phyloP scores from a whole-genome alignment of 2,888 invertebrate species.

The Pseudolycoriella hygida region DNA sequence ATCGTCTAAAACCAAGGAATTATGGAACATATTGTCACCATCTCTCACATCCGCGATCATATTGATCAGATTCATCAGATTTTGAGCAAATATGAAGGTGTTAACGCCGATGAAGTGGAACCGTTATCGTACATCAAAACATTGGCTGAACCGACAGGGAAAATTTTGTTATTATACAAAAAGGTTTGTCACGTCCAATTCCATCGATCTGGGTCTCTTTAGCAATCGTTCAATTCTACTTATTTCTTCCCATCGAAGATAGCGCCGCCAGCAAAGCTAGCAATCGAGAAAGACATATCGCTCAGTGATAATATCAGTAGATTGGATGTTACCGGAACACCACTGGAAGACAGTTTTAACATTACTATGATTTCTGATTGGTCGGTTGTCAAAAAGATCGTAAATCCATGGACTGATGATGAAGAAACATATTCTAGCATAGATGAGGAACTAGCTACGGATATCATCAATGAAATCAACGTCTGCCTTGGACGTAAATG shows the following conservation, averaged over 20 bases:
- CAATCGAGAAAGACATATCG: too few relatives aligned
- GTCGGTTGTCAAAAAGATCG: neutral
- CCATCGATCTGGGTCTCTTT: neutral
- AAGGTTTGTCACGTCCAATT: too few relatives aligned
- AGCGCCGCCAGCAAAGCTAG: too few relatives aligned
- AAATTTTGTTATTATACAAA: conserved; percentile 13
- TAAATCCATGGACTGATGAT: conserved; percentile 18
- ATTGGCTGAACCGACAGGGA: conserved; percentile 10
- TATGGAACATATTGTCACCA: too few relatives aligned
- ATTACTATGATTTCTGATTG: conserved; percentile 18
- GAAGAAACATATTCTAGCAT: conserved; percentile 23
- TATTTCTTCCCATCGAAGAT: too few relatives aligned
- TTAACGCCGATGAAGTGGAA: conserved; percentile 9
- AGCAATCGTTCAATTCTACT: too few relatives aligned
- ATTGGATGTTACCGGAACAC: conserved; percentile 25
- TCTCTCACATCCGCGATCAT: too few relatives aligned
- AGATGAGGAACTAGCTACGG: neutral
- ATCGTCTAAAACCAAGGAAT: too few relatives aligned
- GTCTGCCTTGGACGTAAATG: neutral
- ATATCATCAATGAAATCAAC: neutral
- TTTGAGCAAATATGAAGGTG: too few relatives aligned
- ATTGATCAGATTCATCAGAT: too few relatives aligned
- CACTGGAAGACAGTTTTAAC: conserved; percentile 24
- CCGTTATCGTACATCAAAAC: conserved; percentile 18
- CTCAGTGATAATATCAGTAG: too few relatives aligned